phyloP scores from a whole-genome alignment of 2,797 vertebrate genomes.

The Brachyalestes nurse region DNA sequence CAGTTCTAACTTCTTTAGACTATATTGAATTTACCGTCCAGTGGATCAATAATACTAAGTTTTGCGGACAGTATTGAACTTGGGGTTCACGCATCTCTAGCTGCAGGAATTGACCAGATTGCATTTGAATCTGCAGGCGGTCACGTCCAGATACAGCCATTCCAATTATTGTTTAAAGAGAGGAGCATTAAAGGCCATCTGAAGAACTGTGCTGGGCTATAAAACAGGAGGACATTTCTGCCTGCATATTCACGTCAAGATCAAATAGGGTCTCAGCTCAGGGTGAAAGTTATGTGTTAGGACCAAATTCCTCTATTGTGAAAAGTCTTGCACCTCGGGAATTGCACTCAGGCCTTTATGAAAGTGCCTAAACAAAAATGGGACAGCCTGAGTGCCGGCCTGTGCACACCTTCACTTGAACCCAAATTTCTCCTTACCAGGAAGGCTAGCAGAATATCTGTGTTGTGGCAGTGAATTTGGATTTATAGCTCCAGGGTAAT shows the following conservation, averaged over 20 bases:
- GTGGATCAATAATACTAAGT: slow-evolving; percentile 84
- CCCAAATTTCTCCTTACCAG: slow-evolving; percentile 56
- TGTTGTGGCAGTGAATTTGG: slow-evolving; percentile 75
- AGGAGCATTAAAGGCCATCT: slow-evolving; percentile 64
- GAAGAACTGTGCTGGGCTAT: slow-evolving; percentile 56
- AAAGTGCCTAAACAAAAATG: slow-evolving; percentile 44
- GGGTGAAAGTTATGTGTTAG: slow-evolving; percentile 43
- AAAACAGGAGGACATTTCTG: slow-evolving; percentile 60
- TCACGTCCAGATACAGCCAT: slow-evolving; percentile 69
- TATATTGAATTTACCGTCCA: slow-evolving; percentile 84
- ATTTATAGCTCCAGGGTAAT: slow-evolving; percentile 83
- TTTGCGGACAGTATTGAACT: slow-evolving; percentile 83
- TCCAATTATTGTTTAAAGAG: slow-evolving; percentile 66
- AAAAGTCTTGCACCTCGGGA: slow-evolving; percentile 54
- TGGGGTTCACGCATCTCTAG: slow-evolving; percentile 71
- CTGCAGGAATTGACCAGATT: slow-evolving; percentile 74
- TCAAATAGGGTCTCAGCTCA: slow-evolving; percentile 51
- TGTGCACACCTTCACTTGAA: slow-evolving; percentile 29
- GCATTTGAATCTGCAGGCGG: slow-evolving; percentile 74
- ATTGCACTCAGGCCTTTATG: slow-evolving; percentile 47
- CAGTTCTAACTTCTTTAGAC: slow-evolving; percentile 85
- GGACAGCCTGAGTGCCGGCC: slow-evolving; percentile 19
- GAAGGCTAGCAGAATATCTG: slow-evolving; percentile 70
- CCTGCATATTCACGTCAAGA: slow-evolving; percentile 61
- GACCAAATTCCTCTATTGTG: slow-evolving; percentile 28